phyloP scores from a whole-genome alignment of 2,888 invertebrate species.

The Tolmerus cingulatus region DNA sequence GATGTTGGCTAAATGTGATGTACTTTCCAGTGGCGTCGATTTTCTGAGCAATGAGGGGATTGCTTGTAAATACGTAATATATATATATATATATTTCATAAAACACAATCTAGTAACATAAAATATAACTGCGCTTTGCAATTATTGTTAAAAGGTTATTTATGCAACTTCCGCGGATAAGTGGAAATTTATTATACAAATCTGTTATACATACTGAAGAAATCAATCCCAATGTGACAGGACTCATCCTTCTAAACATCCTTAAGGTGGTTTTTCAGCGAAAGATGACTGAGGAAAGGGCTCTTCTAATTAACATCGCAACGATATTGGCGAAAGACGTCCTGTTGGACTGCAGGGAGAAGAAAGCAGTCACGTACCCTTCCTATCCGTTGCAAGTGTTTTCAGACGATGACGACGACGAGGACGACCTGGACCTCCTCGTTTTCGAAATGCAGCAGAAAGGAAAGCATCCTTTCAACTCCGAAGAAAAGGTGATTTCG shows the following conservation, averaged over 20 bases:
- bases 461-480: not conserved
- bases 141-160: not conserved
- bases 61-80: too few species aligned
- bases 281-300: slow-evolving; percentile 57
- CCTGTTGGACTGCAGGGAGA: slow-evolving; percentile 55
- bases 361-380: slow-evolving; percentile 42
- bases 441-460: slow-evolving; percentile 42
- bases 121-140: not conserved
- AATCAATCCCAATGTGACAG: not conserved
- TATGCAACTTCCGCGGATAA: not conserved
- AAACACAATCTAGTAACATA: too few species aligned
- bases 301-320: slow-evolving; percentile 59
- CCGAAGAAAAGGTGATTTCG: not conserved
- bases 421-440: slow-evolving; percentile 38
- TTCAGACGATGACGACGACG: slow-evolving; percentile 39
- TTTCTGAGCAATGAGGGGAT: not conserved
- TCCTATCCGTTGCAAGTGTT: not conserved
- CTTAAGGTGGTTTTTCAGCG: not conserved
- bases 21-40: not conserved
- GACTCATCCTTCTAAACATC: not conserved
- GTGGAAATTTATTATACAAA: not conserved
- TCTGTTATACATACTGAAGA: not conserved
- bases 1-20: not conserved
- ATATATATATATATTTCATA: too few species aligned
- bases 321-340: slow-evolving; percentile 60